Base-by-base conservation (phyloP, 23 tunicate species). In the Corella eumyota region DNA sequence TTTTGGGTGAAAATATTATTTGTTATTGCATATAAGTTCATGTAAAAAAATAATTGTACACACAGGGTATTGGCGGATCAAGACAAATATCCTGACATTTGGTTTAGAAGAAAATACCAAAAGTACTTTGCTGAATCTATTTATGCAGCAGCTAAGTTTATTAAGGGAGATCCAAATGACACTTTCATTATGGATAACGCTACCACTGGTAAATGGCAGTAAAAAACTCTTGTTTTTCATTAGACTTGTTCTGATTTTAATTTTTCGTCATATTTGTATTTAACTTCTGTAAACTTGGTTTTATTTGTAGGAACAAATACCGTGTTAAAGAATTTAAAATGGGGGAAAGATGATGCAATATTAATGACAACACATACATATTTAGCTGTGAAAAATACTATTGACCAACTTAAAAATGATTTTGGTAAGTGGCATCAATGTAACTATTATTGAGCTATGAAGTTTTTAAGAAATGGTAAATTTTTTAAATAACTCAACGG, bases 351-450 rank as follows among this genome's bases (percentile, higher is more conserved):
- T n/a, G 75, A 65, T 36, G 62, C 78, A 38, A 61, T 87, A 29
- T 37, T 87, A n/a, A 30, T 78, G 60, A 79, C 74, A 6, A 45
- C 64, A 17, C 96, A 87, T 72, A 58, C 88, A 3, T 87, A 87
- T 56, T 3, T 2, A 3, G 80, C 96, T 11, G 79, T 87, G n/a
- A 32, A 60, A 65, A 80, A 78, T 51, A 78, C 71, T 5, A 59
- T 66, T 21, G 61, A 87, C 25, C 80, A 78, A 48, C 68, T 67
- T 0, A 60, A 72, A 30, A 45, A 83, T 21, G 25, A 52, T n/a
- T 35, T 51, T 31, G 91, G 91, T 73, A 62, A 60, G 22, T n/a
- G n/a, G n/a, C n/a, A n/a, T n/a, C 22, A 20, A 54, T 21, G 25
- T 0, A 21, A 0, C 25, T 19, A 53, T 20, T n/a, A 0, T 19